Evolutionary conservation across 2,888 invertebrate species (phyloP).

Genomic region (Colostygia pectinataria): DNA sequence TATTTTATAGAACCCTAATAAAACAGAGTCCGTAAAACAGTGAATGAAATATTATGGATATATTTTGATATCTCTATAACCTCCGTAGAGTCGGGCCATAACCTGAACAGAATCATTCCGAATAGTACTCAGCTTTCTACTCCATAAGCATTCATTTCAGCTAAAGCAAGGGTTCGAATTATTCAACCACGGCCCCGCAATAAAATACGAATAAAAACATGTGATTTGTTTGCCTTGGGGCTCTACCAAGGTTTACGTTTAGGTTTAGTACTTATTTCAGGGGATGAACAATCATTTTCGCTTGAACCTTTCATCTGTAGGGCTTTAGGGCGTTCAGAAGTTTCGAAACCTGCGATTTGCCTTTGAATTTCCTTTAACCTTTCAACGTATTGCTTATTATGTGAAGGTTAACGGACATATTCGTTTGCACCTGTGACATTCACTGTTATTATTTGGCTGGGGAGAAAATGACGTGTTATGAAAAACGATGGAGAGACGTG

Average conservation of each 20-base stretch:
- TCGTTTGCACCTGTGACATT: slow-evolving; percentile 6
- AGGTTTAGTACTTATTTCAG: slow-evolving; percentile 13
- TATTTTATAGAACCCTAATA: background rate
- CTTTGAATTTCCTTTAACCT: background rate
- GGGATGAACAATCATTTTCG: slow-evolving; percentile 14
- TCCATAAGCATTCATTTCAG: slow-evolving; percentile 14
- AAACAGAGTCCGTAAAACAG: background rate
- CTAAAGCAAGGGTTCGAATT: slow-evolving; percentile 16
- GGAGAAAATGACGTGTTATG: slow-evolving; percentile 5
- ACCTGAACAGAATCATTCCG: slow-evolving; percentile 9
- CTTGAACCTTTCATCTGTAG: background rate
- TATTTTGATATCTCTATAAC: slow-evolving; percentile 10
- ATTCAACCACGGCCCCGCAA: slow-evolving; percentile 19
- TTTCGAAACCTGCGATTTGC: slow-evolving; percentile 2
- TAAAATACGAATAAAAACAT: slow-evolving; percentile 26
- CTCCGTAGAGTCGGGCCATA: slow-evolving; percentile 2
- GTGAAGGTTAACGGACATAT: slow-evolving; percentile 2
- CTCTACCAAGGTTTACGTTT: slow-evolving; percentile 1
- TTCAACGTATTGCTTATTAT: background rate
- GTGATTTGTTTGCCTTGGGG: slow-evolving; percentile 20
- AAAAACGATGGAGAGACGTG: slow-evolving; percentile 8
- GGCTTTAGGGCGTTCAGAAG: background rate
- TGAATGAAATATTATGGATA: slow-evolving; percentile 3
- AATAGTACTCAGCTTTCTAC: slow-evolving; percentile 6
- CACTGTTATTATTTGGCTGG: background rate